phyloP scores from a whole-genome alignment of 2,113 vertebrate genomes.

The Chrysemys picta region DNA sequence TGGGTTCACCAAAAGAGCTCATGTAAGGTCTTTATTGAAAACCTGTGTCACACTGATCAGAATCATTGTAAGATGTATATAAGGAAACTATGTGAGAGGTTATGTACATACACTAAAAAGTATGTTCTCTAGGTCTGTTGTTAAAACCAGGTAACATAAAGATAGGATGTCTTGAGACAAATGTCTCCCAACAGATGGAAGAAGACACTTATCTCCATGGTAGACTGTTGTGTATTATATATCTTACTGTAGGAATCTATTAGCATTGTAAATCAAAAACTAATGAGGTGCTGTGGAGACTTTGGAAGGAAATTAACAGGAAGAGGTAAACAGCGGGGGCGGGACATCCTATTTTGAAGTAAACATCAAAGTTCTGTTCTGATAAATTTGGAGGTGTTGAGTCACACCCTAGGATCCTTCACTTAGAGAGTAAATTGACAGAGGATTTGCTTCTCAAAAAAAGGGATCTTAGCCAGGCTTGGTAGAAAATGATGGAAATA shows the following conservation, averaged over 20 bases:
- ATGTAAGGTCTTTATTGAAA: background rate
- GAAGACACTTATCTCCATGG: background rate
- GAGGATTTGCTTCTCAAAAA: background rate
- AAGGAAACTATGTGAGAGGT: background rate
- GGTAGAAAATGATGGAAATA: background rate
- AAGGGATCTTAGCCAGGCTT: background rate
- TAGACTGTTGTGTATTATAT: background rate
- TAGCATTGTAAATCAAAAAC: background rate
- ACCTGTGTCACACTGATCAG: background rate
- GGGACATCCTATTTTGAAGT: background rate
- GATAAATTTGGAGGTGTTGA: background rate
- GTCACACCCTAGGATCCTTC: background rate
- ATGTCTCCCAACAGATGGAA: background rate
- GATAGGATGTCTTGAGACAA: background rate
- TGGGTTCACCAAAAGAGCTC: background rate
- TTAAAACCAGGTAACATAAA: background rate
- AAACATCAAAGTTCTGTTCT: background rate
- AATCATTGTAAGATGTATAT: background rate
- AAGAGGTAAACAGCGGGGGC: background rate
- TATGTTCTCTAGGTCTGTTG: background rate
- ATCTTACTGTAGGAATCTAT: background rate
- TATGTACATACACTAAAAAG: background rate
- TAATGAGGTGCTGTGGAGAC: background rate
- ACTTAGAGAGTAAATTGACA: background rate
- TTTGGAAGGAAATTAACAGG: background rate